A percentile compares a stretch with the other conserved stretches of the same genome.
phyloP scores from a whole-genome alignment of 2,113 vertebrate species.

The Chaetura pelagica region DNA sequence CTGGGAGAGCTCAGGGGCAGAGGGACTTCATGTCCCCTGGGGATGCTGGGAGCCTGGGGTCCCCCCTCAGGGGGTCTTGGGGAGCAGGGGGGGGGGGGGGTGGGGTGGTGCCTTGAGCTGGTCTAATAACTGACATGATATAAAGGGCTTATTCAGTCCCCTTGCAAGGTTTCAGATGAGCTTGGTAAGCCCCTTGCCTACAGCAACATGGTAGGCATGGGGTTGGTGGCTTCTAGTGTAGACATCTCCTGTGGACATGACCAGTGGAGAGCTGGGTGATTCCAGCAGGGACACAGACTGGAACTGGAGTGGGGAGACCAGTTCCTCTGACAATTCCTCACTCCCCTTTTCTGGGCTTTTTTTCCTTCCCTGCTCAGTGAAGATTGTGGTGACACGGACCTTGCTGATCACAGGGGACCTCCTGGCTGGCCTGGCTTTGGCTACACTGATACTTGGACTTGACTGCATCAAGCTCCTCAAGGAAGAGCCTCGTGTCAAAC shows the following conservation, averaged over 20 bases:
- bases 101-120: neutral
- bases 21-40: neutral
- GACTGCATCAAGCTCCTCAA: slow-evolving; percentile 71
- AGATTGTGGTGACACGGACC: slow-evolving; percentile 71
- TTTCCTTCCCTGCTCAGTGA: slow-evolving; percentile 49
- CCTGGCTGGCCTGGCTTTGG: slow-evolving; percentile 69
- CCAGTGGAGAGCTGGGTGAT: neutral
- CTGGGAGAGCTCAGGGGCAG: neutral
- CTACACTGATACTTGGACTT: slow-evolving; percentile 56
- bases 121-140: neutral
- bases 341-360: neutral
- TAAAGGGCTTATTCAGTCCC: neutral
- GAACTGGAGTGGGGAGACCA: neutral
- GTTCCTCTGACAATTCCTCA: neutral
- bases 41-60: rapidly evolving
- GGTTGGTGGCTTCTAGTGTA: no score
- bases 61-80: neutral
- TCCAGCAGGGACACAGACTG: neutral
- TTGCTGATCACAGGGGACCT: slow-evolving; percentile 75
- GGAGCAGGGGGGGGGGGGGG: neutral
- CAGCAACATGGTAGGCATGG: neutral
- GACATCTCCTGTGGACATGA: neutral
- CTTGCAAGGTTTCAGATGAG: neutral
- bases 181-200: neutral
- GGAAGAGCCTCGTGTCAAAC: slow-evolving; percentile 63